phyloP scores from a whole-genome alignment of 2,113 vertebrate genomes.

The Pyxicephalus adspersus region DNA sequence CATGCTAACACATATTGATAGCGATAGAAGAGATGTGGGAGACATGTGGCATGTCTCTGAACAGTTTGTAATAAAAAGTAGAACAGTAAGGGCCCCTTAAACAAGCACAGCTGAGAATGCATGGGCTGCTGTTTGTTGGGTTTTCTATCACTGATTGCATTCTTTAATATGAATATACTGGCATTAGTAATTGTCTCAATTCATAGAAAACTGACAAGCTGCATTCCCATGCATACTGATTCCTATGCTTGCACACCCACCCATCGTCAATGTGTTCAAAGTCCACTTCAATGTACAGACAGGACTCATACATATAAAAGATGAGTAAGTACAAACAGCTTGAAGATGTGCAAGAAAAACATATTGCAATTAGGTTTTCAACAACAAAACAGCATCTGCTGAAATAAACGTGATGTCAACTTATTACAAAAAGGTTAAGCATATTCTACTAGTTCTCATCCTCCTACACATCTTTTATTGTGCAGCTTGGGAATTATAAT shows the following conservation, averaged over 20 bases:
- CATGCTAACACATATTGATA: no score
- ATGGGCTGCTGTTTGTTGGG: no score
- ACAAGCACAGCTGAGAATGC: no score
- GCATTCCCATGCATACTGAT: no score
- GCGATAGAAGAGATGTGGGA: no score
- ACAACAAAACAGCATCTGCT: slow-evolving; percentile 41
- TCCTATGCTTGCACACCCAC: no score
- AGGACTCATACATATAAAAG: background rate
- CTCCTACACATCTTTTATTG: slow-evolving; percentile 24
- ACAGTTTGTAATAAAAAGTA: no score
- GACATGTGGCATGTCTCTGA: no score
- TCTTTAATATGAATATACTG: no score
- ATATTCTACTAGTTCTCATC: background rate
- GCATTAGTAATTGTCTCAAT: background rate
- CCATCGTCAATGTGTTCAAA: background rate
- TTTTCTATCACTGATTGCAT: no score
- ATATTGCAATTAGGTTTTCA: slow-evolving; percentile 42
- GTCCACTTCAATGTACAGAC: background rate
- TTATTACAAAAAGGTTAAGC: slow-evolving; percentile 17
- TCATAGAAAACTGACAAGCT: no score
- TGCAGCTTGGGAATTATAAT: background rate
- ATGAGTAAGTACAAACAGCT: slow-evolving; percentile 2
- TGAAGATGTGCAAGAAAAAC: slow-evolving; percentile 13
- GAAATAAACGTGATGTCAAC: slow-evolving; percentile 4
- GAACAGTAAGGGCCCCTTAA: no score